A percentile compares a stretch with the other conserved stretches of the same genome.
phyloP scores from a whole-genome alignment of 2,888 invertebrate species.

The Pristionchus japonicus region DNA sequence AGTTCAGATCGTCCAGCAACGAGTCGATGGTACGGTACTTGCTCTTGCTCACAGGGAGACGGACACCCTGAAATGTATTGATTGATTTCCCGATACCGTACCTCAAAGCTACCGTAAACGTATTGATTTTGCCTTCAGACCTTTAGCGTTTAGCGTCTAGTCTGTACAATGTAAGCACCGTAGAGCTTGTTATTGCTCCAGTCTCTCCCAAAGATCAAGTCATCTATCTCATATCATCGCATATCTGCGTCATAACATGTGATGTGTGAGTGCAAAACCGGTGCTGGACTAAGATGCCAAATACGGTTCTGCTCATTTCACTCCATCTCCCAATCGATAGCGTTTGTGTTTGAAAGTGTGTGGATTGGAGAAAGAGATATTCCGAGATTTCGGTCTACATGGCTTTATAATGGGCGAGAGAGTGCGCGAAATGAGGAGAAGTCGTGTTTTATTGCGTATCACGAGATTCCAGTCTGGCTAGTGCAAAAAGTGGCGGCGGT shows the following conservation, averaged over 20 bases:
- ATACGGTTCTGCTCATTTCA: too few species aligned
- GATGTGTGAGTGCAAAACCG: too few species aligned
- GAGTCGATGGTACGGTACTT: slow-evolving; percentile 73
- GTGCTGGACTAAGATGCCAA: too few species aligned
- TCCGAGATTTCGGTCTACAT: too few species aligned
- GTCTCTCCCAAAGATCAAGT: background rate
- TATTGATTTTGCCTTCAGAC: background rate
- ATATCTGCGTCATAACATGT: background rate
- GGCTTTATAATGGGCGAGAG: too few species aligned
- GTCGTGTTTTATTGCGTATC: too few species aligned
- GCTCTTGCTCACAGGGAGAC: slow-evolving; percentile 72
- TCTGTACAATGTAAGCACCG: background rate
- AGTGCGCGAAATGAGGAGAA: too few species aligned
- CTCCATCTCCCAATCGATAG: too few species aligned
- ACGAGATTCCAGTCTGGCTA: too few species aligned
- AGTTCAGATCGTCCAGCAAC: slow-evolving; percentile 72
- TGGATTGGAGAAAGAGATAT: too few species aligned
- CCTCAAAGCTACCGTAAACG: too few species aligned
- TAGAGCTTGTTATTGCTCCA: background rate
- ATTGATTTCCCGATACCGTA: slow-evolving; percentile 1
- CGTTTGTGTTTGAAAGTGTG: too few species aligned
- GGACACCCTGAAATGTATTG: slow-evolving; percentile 71
- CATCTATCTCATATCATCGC: background rate
- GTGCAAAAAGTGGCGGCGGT: background rate
- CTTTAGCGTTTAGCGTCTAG: background rate